Percentiles rank a stretch among this genome's conserved stretches.
These are phyloP conservation scores for Rhyacophila brunnea DNA, from an alignment of 1,140 invertebrate species.

Conservation along the genomic window DNA sequence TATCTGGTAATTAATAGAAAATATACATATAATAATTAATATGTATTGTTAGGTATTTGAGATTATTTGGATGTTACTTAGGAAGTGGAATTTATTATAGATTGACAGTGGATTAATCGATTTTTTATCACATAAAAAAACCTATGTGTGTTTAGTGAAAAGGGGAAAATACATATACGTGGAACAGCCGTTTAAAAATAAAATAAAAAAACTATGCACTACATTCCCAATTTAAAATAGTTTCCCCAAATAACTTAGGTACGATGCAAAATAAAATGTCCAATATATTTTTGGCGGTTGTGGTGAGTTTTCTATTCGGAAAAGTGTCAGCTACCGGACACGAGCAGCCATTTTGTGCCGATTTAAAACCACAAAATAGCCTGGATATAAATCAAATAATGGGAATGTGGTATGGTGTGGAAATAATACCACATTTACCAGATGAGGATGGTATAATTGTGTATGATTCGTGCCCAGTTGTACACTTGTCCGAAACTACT, in stretches of 20 bases:
- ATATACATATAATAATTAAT: too few species aligned
- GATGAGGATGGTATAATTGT: slow-evolving; percentile 40
- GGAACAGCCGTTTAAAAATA: too few species aligned
- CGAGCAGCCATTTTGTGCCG: slow-evolving; percentile 44
- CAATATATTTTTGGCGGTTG: not conserved
- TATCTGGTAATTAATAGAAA: too few species aligned
- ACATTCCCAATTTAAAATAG: too few species aligned
- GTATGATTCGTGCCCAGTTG: slow-evolving; percentile 25
- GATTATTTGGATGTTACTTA: too few species aligned
- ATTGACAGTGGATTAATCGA: too few species aligned
- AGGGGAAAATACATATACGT: too few species aligned
- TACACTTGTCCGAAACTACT: slow-evolving; percentile 27
- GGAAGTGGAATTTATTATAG: too few species aligned
- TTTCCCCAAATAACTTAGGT: slow-evolving; percentile 9
- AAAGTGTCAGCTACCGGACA: slow-evolving; percentile 18
- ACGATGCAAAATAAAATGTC: slow-evolving; percentile 12
- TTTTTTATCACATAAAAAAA: too few species aligned
- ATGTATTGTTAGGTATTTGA: too few species aligned
- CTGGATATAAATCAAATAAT: slow-evolving; percentile 60
- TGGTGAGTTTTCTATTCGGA: slow-evolving; percentile 1
- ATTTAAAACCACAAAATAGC: slow-evolving; percentile 56
- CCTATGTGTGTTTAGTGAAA: too few species aligned
- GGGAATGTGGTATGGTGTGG: slow-evolving; percentile 69
- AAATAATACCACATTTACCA: slow-evolving; percentile 61
- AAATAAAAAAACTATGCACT: too few species aligned